Base-by-base conservation (phyloP, 2,888 invertebrate species). In the Drosophila multiciliata region DNA sequence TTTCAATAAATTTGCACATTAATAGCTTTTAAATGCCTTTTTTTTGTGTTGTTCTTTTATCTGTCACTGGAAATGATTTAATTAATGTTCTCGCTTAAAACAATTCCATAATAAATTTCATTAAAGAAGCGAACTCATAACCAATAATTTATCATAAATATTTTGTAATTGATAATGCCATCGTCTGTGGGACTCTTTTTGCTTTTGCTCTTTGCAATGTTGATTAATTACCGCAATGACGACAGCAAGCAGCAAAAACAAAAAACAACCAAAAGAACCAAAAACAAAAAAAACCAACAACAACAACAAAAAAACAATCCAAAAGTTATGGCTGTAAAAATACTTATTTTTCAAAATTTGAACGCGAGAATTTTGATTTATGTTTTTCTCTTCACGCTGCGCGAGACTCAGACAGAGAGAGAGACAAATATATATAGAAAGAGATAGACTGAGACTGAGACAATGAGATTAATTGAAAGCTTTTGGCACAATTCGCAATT, bases 151-250 rank as follows among this genome's bases (percentile, higher is more conserved):
- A 88, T 84, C 84, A 84, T 79, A 75, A 79, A 78, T 75, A 65
- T 87, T 74, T 77, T 73, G 87, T 88, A 88, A 84, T 84, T 84
- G 84, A 84, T 84, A 84, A 85, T 83, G 84, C 78, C 73, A 78
- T 69, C 71, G 88, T 26, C 26, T 69, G 75, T 83, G 75, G 86
- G 86, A 75, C 88, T 80, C 76, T 69, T 29, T 9, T 33, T 23
- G 9, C 20, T 23, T 17, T 53, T 17, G 5, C 54, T 38, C 26
- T 72, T 72, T 65, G 83, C 74, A 70, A 76, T 75, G 71, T 85
- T 85, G 84, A 85, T 85, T 88, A 85, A 85, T 85, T 85, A 80
- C 76, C 72, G 71, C 87, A 85, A 88, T 83, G 83, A 84, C 86
- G 76, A 67, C 66, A 60, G 61, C 45, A 57, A 62, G 49, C 71